These are phyloP conservation scores for Cryptoprocta ferox DNA, from an alignment of 2,797 vertebrate genomes.

Conservation along the genomic window DNA sequence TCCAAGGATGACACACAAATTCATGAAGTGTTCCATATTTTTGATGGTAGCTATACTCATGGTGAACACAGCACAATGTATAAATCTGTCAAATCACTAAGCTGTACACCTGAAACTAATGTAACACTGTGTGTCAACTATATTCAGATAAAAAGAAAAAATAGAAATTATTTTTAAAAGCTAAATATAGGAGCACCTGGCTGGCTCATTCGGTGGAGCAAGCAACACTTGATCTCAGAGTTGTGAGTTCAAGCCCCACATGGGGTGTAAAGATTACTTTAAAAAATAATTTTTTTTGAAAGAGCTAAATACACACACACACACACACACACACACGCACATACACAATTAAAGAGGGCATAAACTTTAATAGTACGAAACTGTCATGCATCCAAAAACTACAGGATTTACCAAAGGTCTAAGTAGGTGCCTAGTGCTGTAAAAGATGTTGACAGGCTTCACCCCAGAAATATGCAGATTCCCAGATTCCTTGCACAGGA, in stretches of 20 bases:
- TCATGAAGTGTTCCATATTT: not conserved
- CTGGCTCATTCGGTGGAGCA: not conserved
- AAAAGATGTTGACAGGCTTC: conserved; percentile 54
- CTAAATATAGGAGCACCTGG: not conserved
- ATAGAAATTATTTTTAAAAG: not conserved
- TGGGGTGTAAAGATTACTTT: not conserved
- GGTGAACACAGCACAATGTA: not conserved
- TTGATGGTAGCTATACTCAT: not conserved
- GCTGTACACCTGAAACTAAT: not conserved
- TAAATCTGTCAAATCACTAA: not conserved
- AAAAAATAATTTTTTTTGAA: not conserved
- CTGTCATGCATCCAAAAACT: conserved; percentile 25
- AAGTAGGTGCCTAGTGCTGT: not conserved
- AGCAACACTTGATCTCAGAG: not conserved
- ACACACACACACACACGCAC: not conserved
- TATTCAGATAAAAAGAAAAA: not conserved
- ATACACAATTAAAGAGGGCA: not conserved
- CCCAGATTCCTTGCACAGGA: conserved; percentile 26
- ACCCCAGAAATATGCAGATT: conserved; percentile 49
- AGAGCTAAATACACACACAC: not conserved
- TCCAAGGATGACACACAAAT: not conserved
- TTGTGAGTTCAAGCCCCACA: not conserved
- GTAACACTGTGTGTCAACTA: not conserved
- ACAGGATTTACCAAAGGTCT: not conserved
- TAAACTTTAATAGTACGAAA: conserved; percentile 52